Evolutionary conservation across 2,797 vertebrate species (phyloP), one percentile per base, ranked within the genome.

Genomic region (Argentina silus): DNA sequence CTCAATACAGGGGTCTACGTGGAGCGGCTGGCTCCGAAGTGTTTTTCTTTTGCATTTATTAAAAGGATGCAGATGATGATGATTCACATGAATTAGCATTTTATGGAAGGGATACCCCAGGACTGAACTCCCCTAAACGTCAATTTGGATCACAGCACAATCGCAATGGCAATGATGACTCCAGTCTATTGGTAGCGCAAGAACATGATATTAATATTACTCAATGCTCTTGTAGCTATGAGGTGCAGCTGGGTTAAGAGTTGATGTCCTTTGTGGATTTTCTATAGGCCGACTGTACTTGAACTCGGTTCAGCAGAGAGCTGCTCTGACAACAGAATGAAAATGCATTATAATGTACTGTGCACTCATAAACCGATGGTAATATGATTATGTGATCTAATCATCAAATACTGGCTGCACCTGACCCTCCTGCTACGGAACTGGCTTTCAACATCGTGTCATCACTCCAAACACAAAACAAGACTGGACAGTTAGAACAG

Each of bases 21-120:
- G 45, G 71, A 77, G 78, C 79, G 69, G 69, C 76, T 67, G 69
- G 80, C 55, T 82, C 67, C 72, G n/a, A 42, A 70, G 64, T 84
- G 81, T 72, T 79, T 79, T 43, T 72, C 15, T 88, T 91, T 91
- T 88, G 86, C 86, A 89, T 90, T 85, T 87, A 36, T 36, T 36
- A 36, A 74, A 76, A 85, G 79, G 75, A 83, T 78, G 45, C 67
- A 57, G 71, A 27, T 53, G 69, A 83, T 36, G 27, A 36, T 78
- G 73, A 80, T 50, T 79, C 45, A 66, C 55, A 43, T 9, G 74
- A 21, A 85, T 90, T 87, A 84, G 81, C 85, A 86, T 88, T 81
- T 88, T 53, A 79, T 85, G 67, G 61, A 73, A 79, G 81, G 77
- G 27, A 27, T 19, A 67, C 9, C 15, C 44, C 44, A 47, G n/a